Evolutionary conservation across 2,113 vertebrate species (phyloP).

Genomic region (Spea bombifrons): DNA sequence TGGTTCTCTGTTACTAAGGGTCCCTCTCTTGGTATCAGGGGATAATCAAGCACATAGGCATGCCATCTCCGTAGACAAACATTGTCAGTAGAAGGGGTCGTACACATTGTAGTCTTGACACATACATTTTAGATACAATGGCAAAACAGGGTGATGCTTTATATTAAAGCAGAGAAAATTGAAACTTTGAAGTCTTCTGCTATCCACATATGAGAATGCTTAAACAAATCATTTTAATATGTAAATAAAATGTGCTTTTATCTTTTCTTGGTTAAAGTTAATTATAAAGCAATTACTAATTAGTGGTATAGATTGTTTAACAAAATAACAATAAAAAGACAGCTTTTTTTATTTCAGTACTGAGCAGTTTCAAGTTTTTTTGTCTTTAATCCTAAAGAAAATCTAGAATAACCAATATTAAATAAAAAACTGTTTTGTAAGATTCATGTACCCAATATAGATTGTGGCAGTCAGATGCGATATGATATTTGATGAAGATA

Average conservation of each 20-base stretch:
- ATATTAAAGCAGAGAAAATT: background rate
- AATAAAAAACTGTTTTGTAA: background rate
- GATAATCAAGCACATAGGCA: too few species aligned
- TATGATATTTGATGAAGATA: background rate
- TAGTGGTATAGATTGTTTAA: too few species aligned
- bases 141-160: constrained; percentile 1
- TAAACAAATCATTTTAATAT: constrained; percentile 9
- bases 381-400: background rate
- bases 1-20: too few species aligned
- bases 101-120: background rate
- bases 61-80: background rate
- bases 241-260: background rate
- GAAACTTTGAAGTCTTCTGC: constrained; percentile 2
- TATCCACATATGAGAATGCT: background rate
- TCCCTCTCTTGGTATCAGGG: too few species aligned
- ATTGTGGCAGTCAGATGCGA: background rate
- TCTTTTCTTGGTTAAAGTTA: background rate
- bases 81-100: background rate
- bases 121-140: background rate
- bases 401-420: background rate
- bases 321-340: too few species aligned
- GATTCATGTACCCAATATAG: background rate
- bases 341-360: too few species aligned
- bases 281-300: background rate
- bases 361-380: too few species aligned